phyloP scores from a whole-genome alignment of 2,797 vertebrate species.

The Spea hammondii region DNA sequence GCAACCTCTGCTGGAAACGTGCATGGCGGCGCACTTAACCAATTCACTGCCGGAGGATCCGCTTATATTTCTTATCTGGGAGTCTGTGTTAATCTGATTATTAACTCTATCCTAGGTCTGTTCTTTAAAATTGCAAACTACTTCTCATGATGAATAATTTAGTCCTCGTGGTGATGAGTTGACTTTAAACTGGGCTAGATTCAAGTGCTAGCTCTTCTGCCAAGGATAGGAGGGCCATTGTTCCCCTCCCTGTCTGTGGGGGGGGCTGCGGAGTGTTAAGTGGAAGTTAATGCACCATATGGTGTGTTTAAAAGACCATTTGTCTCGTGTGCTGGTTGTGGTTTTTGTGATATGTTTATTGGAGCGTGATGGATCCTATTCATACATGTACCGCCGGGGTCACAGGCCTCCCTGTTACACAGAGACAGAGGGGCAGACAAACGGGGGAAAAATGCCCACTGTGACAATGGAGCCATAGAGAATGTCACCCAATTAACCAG shows the following conservation, averaged over 20 bases:
- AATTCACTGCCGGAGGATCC: no score
- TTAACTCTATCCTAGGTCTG: neutral
- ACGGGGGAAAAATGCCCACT: neutral
- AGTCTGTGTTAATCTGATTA: neutral
- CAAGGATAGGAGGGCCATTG: neutral
- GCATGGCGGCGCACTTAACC: no score
- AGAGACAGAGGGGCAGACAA: slow-evolving; percentile 25
- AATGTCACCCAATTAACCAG: neutral
- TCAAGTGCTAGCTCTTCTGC: slow-evolving; percentile 42
- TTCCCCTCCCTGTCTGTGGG: slow-evolving; percentile 1
- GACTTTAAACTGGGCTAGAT: neutral
- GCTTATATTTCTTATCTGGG: no score
- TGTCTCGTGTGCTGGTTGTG: slow-evolving; percentile 43
- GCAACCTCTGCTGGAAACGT: slow-evolving; percentile 1
- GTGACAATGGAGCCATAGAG: slow-evolving; percentile 21
- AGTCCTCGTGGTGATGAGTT: neutral
- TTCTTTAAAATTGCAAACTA: neutral
- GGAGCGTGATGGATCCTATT: slow-evolving; percentile 41
- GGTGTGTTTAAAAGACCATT: slow-evolving; percentile 50
- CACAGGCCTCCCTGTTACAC: slow-evolving; percentile 16
- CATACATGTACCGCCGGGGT: slow-evolving; percentile 37
- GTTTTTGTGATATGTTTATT: slow-evolving; percentile 37
- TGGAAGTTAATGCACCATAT: slow-evolving; percentile 54
- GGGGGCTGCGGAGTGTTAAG: slow-evolving; percentile 44
- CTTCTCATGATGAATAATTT: neutral